Percentiles rank a stretch among this genome's conserved stretches.
These are phyloP conservation scores for Bellardia bayeri DNA, from an alignment of 2,888 invertebrate genomes.

Conservation along the genomic window DNA sequence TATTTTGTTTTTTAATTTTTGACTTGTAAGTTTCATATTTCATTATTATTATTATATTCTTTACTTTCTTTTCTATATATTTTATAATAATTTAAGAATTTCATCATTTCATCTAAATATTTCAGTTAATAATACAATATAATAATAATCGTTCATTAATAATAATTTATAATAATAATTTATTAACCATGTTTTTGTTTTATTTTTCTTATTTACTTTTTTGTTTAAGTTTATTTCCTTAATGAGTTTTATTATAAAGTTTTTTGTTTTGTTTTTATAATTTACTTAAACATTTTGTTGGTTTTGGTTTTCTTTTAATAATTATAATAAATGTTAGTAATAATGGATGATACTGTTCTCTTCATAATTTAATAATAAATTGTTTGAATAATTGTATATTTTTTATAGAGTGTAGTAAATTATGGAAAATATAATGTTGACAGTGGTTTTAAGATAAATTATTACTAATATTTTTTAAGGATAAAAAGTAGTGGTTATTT, in stretches of 20 bases:
- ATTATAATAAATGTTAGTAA: conserved; percentile 64
- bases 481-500: neutral
- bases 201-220: conserved; percentile 25
- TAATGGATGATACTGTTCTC: conserved; percentile 71
- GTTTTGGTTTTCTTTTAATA: conserved; percentile 41
- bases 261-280: neutral
- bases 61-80: conserved; percentile 74
- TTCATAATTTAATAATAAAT: conserved; percentile 51
- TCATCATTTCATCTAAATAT: conserved; percentile 80
- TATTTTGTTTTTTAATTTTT: conserved; percentile 70
- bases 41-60: conserved; percentile 71
- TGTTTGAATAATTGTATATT: conserved; percentile 24
- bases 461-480: conserved; percentile 21
- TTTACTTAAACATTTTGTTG: conserved; percentile 33
- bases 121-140: conserved; percentile 77
- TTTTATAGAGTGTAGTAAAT: conserved; percentile 23
- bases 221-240: conserved; percentile 31
- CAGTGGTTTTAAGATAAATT: conserved; percentile 47
- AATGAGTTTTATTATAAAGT: conserved; percentile 34
- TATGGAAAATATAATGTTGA: conserved; percentile 38
- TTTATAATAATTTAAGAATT: conserved; percentile 74
- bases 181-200: conserved; percentile 69
- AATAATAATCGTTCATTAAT: conserved; percentile 76
- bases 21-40: conserved; percentile 74
- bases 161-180: conserved; percentile 74